Evolutionary conservation across 2,113 vertebrate species (phyloP).

Genomic region (Sander vitreus): DNA sequence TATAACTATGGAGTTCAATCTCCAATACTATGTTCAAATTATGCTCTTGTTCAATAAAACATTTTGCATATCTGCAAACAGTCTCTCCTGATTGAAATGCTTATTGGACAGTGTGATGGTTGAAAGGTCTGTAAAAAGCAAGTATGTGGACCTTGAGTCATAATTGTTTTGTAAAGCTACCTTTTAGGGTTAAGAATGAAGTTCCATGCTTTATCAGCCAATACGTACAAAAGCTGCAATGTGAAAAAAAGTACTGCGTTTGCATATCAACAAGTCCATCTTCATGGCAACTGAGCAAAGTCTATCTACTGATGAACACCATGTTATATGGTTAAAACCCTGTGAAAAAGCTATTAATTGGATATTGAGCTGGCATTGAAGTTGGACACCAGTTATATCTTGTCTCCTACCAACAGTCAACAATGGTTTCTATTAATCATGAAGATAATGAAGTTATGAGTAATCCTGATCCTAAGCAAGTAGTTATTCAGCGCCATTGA

Average conservation of each 20-base stretch:
- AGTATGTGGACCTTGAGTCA: neutral
- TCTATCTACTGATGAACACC: neutral
- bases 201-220: neutral
- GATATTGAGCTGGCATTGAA: too few species aligned
- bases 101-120: neutral
- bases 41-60: too few species aligned
- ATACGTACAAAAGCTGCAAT: too few species aligned
- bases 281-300: neutral
- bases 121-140: neutral
- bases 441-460: neutral
- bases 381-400: neutral
- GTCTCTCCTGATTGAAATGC: too few species aligned
- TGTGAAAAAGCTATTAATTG: neutral
- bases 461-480: neutral
- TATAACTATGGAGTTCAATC: too few species aligned
- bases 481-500: neutral
- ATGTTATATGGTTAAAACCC: neutral
- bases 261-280: neutral
- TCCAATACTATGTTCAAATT: too few species aligned
- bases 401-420: neutral
- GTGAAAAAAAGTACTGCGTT: neutral
- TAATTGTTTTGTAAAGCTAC: neutral
- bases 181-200: neutral
- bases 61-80: too few species aligned
- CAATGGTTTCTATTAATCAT: neutral